Percentiles rank a stretch among this genome's conserved stretches.
These are phyloP conservation scores for Platycnemis pennipes DNA, from an alignment of 2,888 invertebrate genomes.

Conservation along the genomic window DNA sequence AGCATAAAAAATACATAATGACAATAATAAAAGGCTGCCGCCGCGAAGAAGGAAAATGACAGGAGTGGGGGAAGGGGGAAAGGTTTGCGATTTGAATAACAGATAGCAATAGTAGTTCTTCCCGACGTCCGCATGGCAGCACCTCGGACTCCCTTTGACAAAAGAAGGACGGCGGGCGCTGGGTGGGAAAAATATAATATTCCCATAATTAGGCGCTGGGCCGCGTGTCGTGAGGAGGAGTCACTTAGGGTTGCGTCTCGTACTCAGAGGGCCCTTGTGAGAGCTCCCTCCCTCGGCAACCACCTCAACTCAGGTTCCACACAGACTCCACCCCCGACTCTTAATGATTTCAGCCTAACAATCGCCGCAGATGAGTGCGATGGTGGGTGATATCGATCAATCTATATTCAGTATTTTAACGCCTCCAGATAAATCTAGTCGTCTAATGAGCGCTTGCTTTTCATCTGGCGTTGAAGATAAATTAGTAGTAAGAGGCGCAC, in stretches of 20 bases:
- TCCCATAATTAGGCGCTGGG: constrained; percentile 45
- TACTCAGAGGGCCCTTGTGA: neutral
- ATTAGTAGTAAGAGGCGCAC: neutral
- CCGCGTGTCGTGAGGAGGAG: neutral
- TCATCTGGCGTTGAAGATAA: neutral
- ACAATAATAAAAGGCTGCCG: neutral
- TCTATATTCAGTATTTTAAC: constrained; percentile 61
- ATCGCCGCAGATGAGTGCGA: constrained; percentile 17
- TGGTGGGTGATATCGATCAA: constrained; percentile 50
- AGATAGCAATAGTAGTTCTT: constrained; percentile 51
- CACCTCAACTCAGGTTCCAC: neutral
- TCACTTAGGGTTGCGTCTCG: neutral
- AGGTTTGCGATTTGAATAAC: constrained; percentile 25
- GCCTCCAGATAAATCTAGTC: constrained; percentile 19
- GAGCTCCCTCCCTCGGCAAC: neutral
- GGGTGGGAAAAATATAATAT: constrained; percentile 46
- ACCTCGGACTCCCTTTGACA: constrained; percentile 14
- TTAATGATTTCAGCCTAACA: neutral
- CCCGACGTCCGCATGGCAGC: constrained; percentile 38
- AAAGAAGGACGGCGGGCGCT: constrained; percentile 4
- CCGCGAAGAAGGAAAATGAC: neutral
- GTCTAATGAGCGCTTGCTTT: neutral
- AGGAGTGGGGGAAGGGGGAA: neutral
- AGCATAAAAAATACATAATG: neutral
- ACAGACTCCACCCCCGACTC: neutral